A percentile compares a stretch with the other conserved stretches of the same genome.
Conservation (phyloP, 2,113 vertebrate genomes). For the Scatophagus argus region DNA sequence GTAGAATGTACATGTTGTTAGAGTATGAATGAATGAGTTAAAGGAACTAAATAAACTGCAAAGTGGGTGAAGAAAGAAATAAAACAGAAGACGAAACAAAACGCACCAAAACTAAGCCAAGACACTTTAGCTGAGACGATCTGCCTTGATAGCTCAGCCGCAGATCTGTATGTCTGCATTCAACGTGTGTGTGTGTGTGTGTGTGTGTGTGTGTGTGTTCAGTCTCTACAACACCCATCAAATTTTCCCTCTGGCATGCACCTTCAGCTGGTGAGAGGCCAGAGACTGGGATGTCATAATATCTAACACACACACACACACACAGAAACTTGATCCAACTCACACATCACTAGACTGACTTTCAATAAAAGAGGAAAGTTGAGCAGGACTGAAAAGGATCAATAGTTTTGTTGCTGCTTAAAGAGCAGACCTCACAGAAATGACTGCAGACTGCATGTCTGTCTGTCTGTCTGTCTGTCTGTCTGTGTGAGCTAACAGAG, state of each 20-base stretch:
- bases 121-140: background rate
- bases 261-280: conserved; percentile 37
- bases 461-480: conserved; percentile 3
- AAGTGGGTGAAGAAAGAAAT: background rate
- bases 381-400: conserved; percentile 33
- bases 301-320: conserved; percentile 1
- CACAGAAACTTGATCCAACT: conserved; percentile 27
- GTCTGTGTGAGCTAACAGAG: no score
- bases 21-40: background rate
- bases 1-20: background rate
- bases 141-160: background rate
- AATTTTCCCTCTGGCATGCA: conserved; percentile 18
- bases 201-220: background rate
- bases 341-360: conserved; percentile 5
- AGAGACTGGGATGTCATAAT: conserved; percentile 41
- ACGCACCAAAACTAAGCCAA: background rate
- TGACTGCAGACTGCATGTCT: background rate
- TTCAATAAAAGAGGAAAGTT: conserved; percentile 11
- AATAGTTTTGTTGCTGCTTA: conserved; percentile 34
- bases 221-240: no score
- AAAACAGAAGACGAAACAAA: background rate
- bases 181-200: conserved; percentile 6
- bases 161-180: conserved; percentile 18
- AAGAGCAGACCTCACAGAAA: background rate
- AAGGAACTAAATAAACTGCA: background rate